Percentiles rank a stretch among this genome's conserved stretches.
These are phyloP conservation scores for Drosophila macrospina DNA, from an alignment of 2,888 invertebrate species.

Conservation along the genomic window DNA sequence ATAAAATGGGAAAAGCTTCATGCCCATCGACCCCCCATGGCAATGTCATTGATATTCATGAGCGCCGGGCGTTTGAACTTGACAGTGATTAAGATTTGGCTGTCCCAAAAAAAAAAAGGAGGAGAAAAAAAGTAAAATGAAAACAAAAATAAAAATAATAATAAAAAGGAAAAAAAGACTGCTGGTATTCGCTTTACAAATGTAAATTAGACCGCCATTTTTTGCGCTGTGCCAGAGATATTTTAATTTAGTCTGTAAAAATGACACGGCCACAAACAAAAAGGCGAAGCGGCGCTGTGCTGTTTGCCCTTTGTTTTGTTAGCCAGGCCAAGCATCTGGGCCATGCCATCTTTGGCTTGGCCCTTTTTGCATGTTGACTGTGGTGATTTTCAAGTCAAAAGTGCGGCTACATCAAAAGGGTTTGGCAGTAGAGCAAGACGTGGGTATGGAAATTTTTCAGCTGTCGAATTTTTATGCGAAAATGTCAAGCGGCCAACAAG, in stretches of 20 bases:
- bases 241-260: conserved; percentile 83
- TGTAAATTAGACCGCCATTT: conserved; percentile 81
- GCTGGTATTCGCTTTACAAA: conserved; percentile 77
- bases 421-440: conserved; percentile 49
- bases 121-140: conserved; percentile 12
- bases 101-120: conserved; percentile 42
- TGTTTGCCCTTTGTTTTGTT: conserved; percentile 71
- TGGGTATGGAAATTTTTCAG: conserved; percentile 76
- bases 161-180: conserved; percentile 48
- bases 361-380: conserved; percentile 39
- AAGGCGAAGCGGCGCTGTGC: conserved; percentile 41
- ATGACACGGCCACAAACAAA: conserved; percentile 81
- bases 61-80: conserved; percentile 78
- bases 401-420: conserved; percentile 76
- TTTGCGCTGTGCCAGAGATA: conserved; percentile 69
- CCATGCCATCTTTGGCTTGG: conserved; percentile 47
- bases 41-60: conserved; percentile 81
- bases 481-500: conserved; percentile 68
- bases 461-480: conserved; percentile 81
- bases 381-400: conserved; percentile 76
- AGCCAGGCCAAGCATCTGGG: conserved; percentile 64
- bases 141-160: conserved; percentile 13
- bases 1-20: background rate
- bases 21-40: conserved; percentile 7
- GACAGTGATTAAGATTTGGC: conserved; percentile 82